A percentile compares a stretch with the other conserved stretches of the same genome.
Conservation (phyloP, 2,888 invertebrate genomes). For the Macrophya annulata region DNA sequence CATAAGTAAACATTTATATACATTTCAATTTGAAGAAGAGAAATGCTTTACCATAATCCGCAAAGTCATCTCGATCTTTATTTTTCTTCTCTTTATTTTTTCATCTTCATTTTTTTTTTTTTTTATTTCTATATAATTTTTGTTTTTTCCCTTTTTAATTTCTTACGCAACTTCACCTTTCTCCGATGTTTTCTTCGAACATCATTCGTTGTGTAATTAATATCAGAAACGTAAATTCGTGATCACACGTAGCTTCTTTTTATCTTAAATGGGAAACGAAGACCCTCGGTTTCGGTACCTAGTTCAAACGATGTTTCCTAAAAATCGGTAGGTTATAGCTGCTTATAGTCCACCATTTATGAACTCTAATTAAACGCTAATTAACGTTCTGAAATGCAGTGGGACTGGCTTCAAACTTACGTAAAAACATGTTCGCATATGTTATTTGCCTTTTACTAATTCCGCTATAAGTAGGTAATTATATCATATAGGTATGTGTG, state of each 20-base stretch:
- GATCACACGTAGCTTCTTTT: background rate
- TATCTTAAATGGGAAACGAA: background rate
- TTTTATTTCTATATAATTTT: background rate
- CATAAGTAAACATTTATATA: background rate
- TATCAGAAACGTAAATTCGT: conserved; percentile 13
- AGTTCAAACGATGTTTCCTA: background rate
- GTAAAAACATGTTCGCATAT: background rate
- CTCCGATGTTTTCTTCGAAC: conserved; percentile 63
- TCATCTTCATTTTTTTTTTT: background rate
- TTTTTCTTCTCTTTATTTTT: background rate
- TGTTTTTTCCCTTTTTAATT: background rate
- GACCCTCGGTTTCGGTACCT: background rate
- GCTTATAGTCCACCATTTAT: background rate
- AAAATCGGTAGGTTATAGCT: background rate
- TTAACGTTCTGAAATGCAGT: background rate
- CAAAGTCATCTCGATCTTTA: conserved; percentile 33
- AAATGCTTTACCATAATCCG: conserved; percentile 28
- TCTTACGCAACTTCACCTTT: conserved; percentile 64
- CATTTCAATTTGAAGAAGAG: conserved; percentile 44
- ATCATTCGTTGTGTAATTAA: conserved; percentile 62
- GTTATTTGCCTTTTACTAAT: conserved; percentile 15
- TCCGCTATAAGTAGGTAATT: background rate
- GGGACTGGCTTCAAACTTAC: background rate
- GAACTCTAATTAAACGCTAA: background rate
- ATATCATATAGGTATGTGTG: background rate